Evolutionary conservation across 64 coral and sea anemone genomes (phyloP).

Genomic region (Stichodactyla mertensii): DNA sequence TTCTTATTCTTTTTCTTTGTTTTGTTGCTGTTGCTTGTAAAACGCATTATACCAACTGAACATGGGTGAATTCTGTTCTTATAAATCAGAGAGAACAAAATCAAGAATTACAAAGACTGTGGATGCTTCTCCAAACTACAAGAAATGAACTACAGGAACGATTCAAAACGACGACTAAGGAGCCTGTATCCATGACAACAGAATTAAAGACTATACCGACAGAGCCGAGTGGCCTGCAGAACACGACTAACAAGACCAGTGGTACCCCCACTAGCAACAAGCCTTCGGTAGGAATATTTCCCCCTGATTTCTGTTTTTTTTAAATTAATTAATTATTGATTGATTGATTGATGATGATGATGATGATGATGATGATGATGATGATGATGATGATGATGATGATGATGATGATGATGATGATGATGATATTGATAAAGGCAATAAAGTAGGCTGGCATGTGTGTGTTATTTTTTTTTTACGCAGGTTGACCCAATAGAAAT

Average conservation of each 20-base stretch:
- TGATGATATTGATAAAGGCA: neutral
- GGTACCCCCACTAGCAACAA: neutral
- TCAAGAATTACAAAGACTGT: neutral
- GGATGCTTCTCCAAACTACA: neutral
- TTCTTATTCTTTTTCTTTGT: no score
- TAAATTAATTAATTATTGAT: no score
- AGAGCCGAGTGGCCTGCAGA: neutral
- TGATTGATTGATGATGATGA: no score
- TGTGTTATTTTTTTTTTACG: neutral
- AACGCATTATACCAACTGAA: no score
- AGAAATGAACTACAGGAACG: neutral
- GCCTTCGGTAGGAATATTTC: neutral
- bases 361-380: no score
- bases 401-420: no score
- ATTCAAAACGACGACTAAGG: neutral
- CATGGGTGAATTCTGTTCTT: no score
- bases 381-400: no score
- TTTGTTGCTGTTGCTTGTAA: no score
- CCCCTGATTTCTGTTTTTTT: neutral
- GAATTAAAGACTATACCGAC: neutral
- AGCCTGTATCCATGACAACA: neutral
- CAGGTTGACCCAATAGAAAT: neutral
- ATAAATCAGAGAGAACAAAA: neutral
- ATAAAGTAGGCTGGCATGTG: no score
- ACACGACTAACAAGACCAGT: neutral